A percentile compares a stretch with the other conserved stretches of the same genome.
phyloP scores from a whole-genome alignment of 2,113 vertebrate species.

The Alethe diademata region DNA sequence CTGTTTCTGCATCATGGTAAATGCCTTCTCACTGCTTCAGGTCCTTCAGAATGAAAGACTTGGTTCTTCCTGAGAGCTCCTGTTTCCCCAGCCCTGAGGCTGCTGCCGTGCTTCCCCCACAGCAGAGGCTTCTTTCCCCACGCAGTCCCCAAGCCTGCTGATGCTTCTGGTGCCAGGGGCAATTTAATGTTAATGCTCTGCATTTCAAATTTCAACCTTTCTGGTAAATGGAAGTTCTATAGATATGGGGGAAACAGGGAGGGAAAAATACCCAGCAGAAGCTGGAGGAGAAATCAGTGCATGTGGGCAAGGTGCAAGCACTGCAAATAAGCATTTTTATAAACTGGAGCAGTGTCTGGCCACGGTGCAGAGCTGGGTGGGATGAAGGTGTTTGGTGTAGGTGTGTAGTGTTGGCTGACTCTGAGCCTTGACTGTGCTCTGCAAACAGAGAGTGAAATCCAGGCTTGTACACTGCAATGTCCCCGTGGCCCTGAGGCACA shows the following conservation, averaged over 20 bases:
- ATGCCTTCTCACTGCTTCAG: background rate
- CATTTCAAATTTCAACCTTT: background rate
- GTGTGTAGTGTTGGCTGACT: background rate
- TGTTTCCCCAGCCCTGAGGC: background rate
- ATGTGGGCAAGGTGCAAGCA: background rate
- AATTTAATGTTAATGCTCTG: background rate
- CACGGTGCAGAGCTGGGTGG: accelerated
- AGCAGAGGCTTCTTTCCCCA: background rate
- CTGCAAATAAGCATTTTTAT: background rate
- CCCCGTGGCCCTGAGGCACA: background rate
- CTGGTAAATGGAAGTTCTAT: background rate
- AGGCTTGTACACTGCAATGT: accelerated
- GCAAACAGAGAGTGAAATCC: background rate
- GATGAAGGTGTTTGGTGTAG: background rate
- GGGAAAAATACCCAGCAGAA: background rate
- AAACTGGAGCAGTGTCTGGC: background rate
- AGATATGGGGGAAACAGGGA: background rate
- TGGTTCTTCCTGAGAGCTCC: background rate
- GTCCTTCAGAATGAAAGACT: background rate
- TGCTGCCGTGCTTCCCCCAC: accelerated
- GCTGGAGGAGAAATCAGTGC: background rate
- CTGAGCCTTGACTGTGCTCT: background rate
- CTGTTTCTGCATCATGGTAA: background rate
- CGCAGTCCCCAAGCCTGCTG: background rate
- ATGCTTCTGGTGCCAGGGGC: background rate